Conservation (phyloP, 2,797 vertebrate species). For the Lacerta viridis region DNA sequence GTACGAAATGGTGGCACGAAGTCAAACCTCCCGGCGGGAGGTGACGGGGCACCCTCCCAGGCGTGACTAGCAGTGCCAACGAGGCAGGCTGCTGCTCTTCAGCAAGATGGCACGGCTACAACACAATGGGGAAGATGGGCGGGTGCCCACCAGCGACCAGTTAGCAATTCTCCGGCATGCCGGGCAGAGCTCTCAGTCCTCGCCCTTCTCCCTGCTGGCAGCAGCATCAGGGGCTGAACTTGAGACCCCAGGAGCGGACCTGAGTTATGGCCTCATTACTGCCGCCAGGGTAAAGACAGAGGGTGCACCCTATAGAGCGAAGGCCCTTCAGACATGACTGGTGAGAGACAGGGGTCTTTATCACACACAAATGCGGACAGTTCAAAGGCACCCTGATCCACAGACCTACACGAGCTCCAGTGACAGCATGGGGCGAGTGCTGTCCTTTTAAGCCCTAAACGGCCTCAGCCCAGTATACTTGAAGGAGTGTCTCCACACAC, state of each 20-base stretch:
- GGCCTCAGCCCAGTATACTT: too few relatives aligned
- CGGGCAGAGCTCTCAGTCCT: background rate
- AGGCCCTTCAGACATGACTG: background rate
- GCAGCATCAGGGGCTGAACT: background rate
- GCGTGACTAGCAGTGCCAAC: constrained; percentile 1
- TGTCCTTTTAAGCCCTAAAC: too few relatives aligned
- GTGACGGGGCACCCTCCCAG: constrained; percentile 13
- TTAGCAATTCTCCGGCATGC: background rate
- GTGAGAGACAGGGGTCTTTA: background rate
- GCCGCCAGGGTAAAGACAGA: background rate
- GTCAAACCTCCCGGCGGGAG: constrained; percentile 38
- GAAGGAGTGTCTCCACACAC: too few relatives aligned
- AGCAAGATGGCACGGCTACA: background rate
- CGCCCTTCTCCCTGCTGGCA: background rate
- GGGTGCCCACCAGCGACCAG: too few relatives aligned
- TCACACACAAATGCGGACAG: background rate
- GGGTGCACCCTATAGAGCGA: background rate
- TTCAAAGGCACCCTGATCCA: background rate
- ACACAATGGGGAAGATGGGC: background rate
- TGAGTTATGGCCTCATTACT: background rate
- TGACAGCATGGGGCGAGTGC: too few relatives aligned
- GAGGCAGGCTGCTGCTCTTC: background rate
- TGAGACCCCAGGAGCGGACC: background rate
- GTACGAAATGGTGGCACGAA: constrained; percentile 34
- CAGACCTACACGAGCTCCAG: background rate